Conservation (phyloP, 2,113 vertebrate species). For the Struthidea cinerea region DNA sequence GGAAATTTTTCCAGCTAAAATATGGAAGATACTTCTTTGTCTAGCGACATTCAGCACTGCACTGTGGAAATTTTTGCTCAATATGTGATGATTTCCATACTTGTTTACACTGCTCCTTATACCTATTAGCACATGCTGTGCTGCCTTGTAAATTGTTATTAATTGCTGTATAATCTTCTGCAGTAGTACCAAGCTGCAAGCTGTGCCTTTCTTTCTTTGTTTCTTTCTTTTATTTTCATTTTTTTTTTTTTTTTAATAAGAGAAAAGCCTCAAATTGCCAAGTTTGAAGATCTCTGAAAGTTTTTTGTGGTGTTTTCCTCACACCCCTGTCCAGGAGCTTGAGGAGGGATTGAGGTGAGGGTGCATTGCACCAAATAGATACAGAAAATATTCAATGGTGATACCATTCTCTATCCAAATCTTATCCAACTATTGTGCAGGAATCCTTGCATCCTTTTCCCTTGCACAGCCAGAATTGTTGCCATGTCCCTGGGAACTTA, state of each 20-base stretch:
- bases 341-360: not conserved
- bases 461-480: not conserved
- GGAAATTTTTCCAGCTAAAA: not conserved
- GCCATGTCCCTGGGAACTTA: not conserved
- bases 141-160: not conserved
- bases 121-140: not conserved
- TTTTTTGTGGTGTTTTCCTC: not conserved
- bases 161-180: not conserved
- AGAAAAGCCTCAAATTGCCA: not conserved
- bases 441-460: not conserved
- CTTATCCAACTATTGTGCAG: not conserved
- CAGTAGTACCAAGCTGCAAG: not conserved
- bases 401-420: not conserved
- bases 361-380: not conserved
- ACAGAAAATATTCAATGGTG: rapidly evolving
- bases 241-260: not conserved
- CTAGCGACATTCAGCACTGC: not conserved
- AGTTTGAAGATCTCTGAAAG: not conserved
- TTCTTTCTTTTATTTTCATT: rapidly evolving
- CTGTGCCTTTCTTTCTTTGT: not conserved
- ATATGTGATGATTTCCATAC: not conserved
- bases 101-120: not conserved
- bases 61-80: not conserved
- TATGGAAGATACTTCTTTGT: not conserved
- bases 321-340: not conserved